phyloP scores from a whole-genome alignment of 2,888 invertebrate genomes.

The Thalpophila matura region DNA sequence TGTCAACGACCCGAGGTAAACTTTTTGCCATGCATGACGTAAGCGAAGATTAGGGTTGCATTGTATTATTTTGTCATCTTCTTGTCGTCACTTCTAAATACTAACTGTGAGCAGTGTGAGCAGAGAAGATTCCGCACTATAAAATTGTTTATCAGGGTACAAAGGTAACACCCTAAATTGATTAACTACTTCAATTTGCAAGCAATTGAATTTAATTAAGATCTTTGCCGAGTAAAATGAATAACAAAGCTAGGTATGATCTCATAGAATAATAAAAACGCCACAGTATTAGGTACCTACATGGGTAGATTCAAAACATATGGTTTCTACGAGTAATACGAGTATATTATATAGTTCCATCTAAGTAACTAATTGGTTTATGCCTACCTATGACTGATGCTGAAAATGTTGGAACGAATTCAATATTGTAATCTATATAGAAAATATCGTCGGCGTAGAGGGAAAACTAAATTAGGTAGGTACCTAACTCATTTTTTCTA shows the following conservation, averaged over 20 bases:
- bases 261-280: slow-evolving; percentile 56
- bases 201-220: slow-evolving; percentile 72
- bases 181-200: slow-evolving; percentile 66
- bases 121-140: slow-evolving; percentile 2
- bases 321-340: neutral
- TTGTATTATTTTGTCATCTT: slow-evolving; percentile 12
- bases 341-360: neutral
- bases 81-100: neutral
- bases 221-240: slow-evolving; percentile 60
- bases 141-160: slow-evolving; percentile 15
- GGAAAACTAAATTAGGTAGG: too few species aligned
- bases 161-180: slow-evolving; percentile 48
- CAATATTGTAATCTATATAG: too few species aligned
- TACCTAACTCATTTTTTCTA: too few species aligned
- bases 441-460: too few species aligned
- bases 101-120: slow-evolving; percentile 2
- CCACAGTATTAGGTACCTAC: slow-evolving; percentile 13
- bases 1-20: slow-evolving; percentile 69
- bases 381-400: neutral
- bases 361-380: neutral
- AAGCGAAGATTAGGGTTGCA: slow-evolving; percentile 56
- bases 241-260: slow-evolving; percentile 57
- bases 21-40: slow-evolving; percentile 70
- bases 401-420: neutral
- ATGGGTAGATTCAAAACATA: slow-evolving; percentile 37